Percentiles rank a stretch among this genome's conserved stretches.
Evolutionary conservation across 2,797 vertebrate species (phyloP).

Genomic region (Echiichthys vipera): DNA sequence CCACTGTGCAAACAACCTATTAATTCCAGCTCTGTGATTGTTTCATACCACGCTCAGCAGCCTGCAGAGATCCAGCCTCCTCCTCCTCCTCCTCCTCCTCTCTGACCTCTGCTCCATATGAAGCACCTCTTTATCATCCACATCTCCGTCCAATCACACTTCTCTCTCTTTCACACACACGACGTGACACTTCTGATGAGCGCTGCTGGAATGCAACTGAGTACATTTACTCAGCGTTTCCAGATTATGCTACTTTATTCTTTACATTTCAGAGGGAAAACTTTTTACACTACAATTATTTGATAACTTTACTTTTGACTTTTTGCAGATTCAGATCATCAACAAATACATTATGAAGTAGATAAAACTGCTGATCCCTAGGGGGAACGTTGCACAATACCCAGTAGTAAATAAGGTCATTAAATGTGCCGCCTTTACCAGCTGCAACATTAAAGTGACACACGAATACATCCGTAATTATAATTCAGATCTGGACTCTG

Average conservation of each 20-base stretch:
- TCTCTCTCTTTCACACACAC: slow-evolving; percentile 9
- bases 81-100: no score
- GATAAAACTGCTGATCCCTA: no score
- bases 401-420: background rate
- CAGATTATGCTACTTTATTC: background rate
- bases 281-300: background rate
- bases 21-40: slow-evolving; percentile 71
- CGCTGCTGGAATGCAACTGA: background rate
- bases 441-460: background rate
- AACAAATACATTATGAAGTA: background rate
- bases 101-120: slow-evolving; percentile 15
- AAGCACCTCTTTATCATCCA: background rate
- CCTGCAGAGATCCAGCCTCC: slow-evolving; percentile 18
- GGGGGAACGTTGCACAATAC: no score
- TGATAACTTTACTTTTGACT: background rate
- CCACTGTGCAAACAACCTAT: slow-evolving; percentile 73
- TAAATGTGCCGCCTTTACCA: background rate
- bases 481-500: no score
- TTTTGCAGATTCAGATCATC: background rate
- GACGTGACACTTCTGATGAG: background rate
- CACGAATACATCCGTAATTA: background rate
- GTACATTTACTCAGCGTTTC: background rate
- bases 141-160: background rate
- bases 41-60: slow-evolving; percentile 44
- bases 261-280: background rate